Evolutionary conservation across 2,113 vertebrate genomes (phyloP).

Genomic region (Corythornis vintsioides): DNA sequence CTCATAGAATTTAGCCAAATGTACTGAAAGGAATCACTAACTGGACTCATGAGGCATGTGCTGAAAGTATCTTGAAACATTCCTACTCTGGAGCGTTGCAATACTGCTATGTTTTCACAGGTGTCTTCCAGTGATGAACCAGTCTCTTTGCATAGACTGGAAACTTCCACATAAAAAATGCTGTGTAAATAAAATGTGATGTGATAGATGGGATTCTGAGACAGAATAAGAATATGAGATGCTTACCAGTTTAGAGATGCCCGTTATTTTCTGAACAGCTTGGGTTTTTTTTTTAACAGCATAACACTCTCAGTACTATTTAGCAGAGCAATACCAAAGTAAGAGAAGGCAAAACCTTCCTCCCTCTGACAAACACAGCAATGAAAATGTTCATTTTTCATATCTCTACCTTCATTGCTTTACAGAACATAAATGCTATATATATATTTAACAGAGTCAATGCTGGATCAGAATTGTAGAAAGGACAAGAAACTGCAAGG

Average conservation of each 20-base stretch:
- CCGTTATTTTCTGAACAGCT: background rate
- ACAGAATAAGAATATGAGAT: background rate
- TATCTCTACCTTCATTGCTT: background rate
- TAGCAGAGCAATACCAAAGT: background rate
- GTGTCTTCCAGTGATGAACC: background rate
- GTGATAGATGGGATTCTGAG: background rate
- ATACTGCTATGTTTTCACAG: slow-evolving; percentile 13
- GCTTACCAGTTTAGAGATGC: background rate
- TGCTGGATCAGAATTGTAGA: background rate
- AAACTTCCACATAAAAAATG: background rate
- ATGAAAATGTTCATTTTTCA: background rate
- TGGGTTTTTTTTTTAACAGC: background rate
- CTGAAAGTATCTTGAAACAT: background rate
- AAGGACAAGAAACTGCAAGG: background rate
- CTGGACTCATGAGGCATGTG: background rate
- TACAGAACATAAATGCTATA: background rate
- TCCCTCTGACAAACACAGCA: background rate
- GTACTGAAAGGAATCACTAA: background rate
- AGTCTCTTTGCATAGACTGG: background rate
- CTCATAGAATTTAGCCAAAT: background rate
- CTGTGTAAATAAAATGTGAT: background rate
- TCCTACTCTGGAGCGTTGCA: background rate
- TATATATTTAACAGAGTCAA: background rate
- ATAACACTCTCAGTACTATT: background rate
- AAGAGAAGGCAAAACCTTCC: slow-evolving; percentile 1